Base-by-base conservation (phyloP, 2,888 invertebrate genomes). In the Erpobdella octoculata region DNA sequence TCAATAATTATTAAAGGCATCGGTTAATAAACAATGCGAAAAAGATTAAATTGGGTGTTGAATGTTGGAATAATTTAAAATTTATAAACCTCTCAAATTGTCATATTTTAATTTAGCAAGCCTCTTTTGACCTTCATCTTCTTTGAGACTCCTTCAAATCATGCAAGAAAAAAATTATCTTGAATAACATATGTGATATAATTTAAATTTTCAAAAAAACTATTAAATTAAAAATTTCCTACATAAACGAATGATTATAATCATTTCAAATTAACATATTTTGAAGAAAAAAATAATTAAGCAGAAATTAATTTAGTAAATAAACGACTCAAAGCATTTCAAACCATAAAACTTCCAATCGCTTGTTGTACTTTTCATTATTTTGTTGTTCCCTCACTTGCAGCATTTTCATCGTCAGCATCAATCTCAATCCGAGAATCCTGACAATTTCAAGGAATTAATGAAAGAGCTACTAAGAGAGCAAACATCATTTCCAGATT, bases 391-490 rank as follows among this genome's bases (percentile, higher is more conserved):
- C 86, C 68, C 87, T 81, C 72, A 87, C 85, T 21, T 85, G 82
- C 71, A 89, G 84, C 77, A 89, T 81, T 70, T 88, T 85, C 73
- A 89, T 87, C n/a, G 91, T 86, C 69, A 92, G 85, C 72, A 89
- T 86, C 77, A 83, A 74, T 41, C 82, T 76, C 0, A 79, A 79
- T 67, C 81, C 81, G 73, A 83, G 82, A 25, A 83, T 75, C 73
- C 82, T 83, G 74, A n/a, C 21, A 9, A 59, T 59, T n/a, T n/a
- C n/a, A n/a, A n/a, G n/a, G n/a, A n/a, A n/a, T n/a, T n/a, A n/a
- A n/a, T n/a, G n/a, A n/a, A n/a, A n/a, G n/a, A n/a, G n/a, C n/a
- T n/a, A n/a, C n/a, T n/a, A n/a, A n/a, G n/a, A n/a, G n/a, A n/a
- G n/a, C n/a, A n/a, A n/a, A n/a, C n/a, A n/a, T n/a, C n/a, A n/a